Evolutionary conservation across 2,888 invertebrate species (phyloP), one percentile per base, ranked within the genome.

Genomic region (Pandemis heparana): DNA sequence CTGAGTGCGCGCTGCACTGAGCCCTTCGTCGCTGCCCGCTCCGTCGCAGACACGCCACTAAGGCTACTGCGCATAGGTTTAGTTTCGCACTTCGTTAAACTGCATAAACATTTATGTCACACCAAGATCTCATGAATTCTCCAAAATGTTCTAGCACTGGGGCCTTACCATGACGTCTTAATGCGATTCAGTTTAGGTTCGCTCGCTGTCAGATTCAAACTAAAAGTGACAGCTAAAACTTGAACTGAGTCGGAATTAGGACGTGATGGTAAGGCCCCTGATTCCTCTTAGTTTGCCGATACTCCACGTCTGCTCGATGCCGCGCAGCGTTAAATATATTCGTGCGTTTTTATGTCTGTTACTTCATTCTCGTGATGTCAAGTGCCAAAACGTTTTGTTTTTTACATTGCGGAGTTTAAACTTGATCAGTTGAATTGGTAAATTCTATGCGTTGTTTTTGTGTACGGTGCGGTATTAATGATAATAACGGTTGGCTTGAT

Each of bases 381-480:
- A 73, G 73, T 73, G 73, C 73, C 73, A 73, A 73, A 73, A 64
- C 16, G 64, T 69, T 73, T 60, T 60, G 59, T 73, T 73, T 67
- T 1, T 60, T 51, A 18, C 72, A 72, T 68, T 68, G 72, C 46
- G 63, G 68, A 67, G 46, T 68, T 72, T 63, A 53, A 62, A 70
- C 8, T 70, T 16, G 39, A 60, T 70, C 16, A 32, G 51, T 70
- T 70, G 53, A 62, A 38, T 66, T 66, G 70, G 51, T 66, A 70
- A 56, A 72, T 72, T 72, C 53, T 63, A 56, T 46, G 72, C 62
- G 59, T 60, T 69, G 64, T 68, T 68, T 73, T 73, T 18, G 56
- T 56, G n/a, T 43, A 23, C 43, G 43, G 59, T 9, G 14, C 60
- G n/a, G 2, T 60, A 53, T n/a, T n/a, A n/a, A n/a, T n/a, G n/a